phyloP scores from a whole-genome alignment of 2,797 vertebrate genomes.

The Lindbergichthys nudifrons region DNA sequence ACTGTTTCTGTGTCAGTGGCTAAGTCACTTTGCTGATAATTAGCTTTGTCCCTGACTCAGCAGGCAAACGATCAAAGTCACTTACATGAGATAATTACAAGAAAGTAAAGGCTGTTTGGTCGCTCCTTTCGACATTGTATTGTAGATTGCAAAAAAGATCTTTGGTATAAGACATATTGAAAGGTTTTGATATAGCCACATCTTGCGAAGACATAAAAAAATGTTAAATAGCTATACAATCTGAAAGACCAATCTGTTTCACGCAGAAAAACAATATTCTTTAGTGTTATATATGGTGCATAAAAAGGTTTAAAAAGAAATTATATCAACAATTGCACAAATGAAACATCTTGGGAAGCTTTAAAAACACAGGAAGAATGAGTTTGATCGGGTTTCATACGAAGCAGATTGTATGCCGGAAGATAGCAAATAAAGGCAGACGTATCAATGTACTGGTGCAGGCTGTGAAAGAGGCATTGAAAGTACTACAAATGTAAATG shows the following conservation, averaged over 20 bases:
- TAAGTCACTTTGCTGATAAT: slow-evolving; percentile 42
- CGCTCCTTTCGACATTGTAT: background rate
- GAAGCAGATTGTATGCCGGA: background rate
- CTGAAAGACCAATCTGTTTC: background rate
- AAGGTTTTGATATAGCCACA: slow-evolving; percentile 1
- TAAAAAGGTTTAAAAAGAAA: background rate
- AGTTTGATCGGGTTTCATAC: background rate
- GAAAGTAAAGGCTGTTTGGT: background rate
- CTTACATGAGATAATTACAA: slow-evolving; percentile 23
- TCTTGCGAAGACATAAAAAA: slow-evolving; percentile 5
- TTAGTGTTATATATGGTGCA: background rate
- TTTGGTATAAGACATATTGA: background rate
- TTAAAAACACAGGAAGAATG: background rate
- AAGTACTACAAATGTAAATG: background rate
- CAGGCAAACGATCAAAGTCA: slow-evolving; percentile 23
- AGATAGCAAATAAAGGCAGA: background rate
- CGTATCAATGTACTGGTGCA: background rate
- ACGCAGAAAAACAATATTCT: background rate
- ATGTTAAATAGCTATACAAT: background rate
- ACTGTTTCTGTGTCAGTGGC: slow-evolving; percentile 22
- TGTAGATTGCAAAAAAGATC: background rate
- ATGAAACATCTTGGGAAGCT: background rate
- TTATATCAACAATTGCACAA: background rate
- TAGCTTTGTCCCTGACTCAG: slow-evolving; percentile 30
- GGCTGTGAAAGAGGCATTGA: background rate